These are phyloP conservation scores for Zingel zingel DNA, from an alignment of 2,113 vertebrate species.

Conservation along the genomic window DNA sequence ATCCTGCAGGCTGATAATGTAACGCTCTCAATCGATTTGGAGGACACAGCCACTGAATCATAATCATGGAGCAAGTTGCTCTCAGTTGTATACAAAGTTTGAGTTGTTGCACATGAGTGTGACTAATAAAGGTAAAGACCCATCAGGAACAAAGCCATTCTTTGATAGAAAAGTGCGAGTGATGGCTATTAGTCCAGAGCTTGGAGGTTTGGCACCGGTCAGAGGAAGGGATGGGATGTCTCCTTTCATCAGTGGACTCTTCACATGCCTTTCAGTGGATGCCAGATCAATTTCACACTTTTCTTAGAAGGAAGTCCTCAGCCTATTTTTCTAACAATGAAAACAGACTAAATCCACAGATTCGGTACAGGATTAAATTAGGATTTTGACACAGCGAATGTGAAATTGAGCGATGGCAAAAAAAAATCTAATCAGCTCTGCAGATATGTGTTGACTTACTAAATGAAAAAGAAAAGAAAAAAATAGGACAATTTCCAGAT, in stretches of 20 bases:
- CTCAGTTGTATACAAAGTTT: constrained; percentile 61
- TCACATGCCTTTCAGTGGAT: constrained; percentile 55
- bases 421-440: constrained; percentile 17
- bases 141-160: constrained; percentile 17
- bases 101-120: constrained; percentile 39
- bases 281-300: constrained; percentile 75
- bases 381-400: not conserved
- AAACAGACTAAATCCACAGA: constrained; percentile 19
- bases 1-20: constrained; percentile 66
- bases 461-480: constrained; percentile 13
- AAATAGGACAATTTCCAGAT: constrained; percentile 22
- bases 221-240: constrained; percentile 61
- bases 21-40: constrained; percentile 58
- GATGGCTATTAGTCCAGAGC: constrained; percentile 47
- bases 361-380: constrained; percentile 12
- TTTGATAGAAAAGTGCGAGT: constrained; percentile 44
- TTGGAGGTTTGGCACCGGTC: constrained; percentile 49
- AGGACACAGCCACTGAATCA: constrained; percentile 66
- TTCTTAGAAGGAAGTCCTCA: constrained; percentile 27
- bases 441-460: constrained; percentile 1
- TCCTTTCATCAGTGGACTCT: constrained; percentile 65
- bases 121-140: constrained; percentile 37
- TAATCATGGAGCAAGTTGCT: constrained; percentile 52
- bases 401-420: constrained; percentile 4
- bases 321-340: constrained; percentile 29